Evolutionary conservation across 92 coral and sea anemone genomes (phyloP), one percentile per base, ranked within the genome.

Genomic region (Galaxea fascicularis): DNA sequence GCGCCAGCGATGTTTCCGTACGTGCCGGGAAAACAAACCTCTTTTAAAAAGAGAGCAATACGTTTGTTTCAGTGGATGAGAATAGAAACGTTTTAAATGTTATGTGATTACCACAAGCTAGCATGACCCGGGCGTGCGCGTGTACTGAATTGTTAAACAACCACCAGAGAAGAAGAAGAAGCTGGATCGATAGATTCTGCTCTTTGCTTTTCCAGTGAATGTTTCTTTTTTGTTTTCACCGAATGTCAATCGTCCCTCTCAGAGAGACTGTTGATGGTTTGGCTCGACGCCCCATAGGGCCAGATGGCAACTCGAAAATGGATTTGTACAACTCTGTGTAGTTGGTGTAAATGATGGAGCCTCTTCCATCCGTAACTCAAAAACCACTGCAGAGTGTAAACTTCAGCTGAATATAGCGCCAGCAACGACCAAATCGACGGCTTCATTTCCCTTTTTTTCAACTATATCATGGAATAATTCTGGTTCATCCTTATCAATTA

Each of bases 401-500:
- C 20, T 8, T 17, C 24, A n/a, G 64, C 64, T 17, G n/a, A 58
- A 17, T 17, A 7, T 20, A 17, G 10, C 22, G 52, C 62, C 63
- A 78, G 46, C 72, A 47, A 39, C 18, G 21, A 11, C 12, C 41
- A 26, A 7, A 8, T 73, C 44, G 29, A 17, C 45, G 12, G 24
- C 14, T 9, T 53, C 20, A 53, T 17, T 53, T 17, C 15, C 20
- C n/a, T 49, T 49, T 15, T 20, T 4, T 25, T 59, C 27, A 30
- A 41, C 46, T 64, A 57, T 74, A 15, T 12, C 1, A 14, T 21
- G 70, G 54, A 29, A 29, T 79, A 79, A 65, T 31, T 39, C 18
- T 41, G 7, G 58, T 11, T 46, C 35, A 68, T 58, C 78, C 69
- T 71, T 56, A 82, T 82, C 26, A 20, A 82, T 82, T 57, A 58